Percentiles rank a stretch among this genome's conserved stretches.
Evolutionary conservation across 2,888 invertebrate genomes (phyloP).

Genomic region (Monopis laevigella): DNA sequence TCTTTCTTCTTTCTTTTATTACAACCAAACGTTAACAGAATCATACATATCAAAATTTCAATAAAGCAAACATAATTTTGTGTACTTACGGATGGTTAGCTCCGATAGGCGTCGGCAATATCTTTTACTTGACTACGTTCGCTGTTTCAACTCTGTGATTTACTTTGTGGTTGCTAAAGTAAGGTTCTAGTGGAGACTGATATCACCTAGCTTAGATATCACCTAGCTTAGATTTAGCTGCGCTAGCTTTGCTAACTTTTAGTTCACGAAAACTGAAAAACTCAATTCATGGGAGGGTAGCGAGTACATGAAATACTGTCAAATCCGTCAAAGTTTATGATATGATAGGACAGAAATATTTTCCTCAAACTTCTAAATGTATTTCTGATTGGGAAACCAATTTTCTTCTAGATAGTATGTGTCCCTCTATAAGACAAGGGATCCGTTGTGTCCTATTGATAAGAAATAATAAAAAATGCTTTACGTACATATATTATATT

Average conservation of each 20-base stretch:
- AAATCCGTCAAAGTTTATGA: not conserved
- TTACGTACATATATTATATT: conserved; percentile 62
- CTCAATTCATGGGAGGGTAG: not conserved
- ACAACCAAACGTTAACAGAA: conserved; percentile 48
- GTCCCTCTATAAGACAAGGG: conserved; percentile 47
- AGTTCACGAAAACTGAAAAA: no score
- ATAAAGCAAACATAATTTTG: no score
- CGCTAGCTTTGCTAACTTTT: conserved; percentile 64
- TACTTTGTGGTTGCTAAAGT: conserved; percentile 66
- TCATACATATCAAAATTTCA: conserved; percentile 55
- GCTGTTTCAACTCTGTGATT: conserved; percentile 65
- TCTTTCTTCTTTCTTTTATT: conserved; percentile 37
- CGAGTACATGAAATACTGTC: not conserved
- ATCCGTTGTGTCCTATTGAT: conserved; percentile 57
- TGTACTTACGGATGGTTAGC: no score
- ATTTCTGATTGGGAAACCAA: conserved; percentile 27
- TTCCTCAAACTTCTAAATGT: no score
- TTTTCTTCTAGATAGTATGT: conserved; percentile 46
- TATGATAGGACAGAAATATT: no score
- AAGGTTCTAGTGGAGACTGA: conserved; percentile 67
- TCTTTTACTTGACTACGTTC: conserved; percentile 30
- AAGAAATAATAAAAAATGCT: conserved; percentile 51
- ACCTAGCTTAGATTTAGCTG: conserved; percentile 67
- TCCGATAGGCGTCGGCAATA: no score
- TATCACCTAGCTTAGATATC: conserved; percentile 65